A percentile compares a stretch with the other conserved stretches of the same genome.
phyloP scores from a whole-genome alignment of 2,797 vertebrate genomes.

The Fistularia tabacaria region DNA sequence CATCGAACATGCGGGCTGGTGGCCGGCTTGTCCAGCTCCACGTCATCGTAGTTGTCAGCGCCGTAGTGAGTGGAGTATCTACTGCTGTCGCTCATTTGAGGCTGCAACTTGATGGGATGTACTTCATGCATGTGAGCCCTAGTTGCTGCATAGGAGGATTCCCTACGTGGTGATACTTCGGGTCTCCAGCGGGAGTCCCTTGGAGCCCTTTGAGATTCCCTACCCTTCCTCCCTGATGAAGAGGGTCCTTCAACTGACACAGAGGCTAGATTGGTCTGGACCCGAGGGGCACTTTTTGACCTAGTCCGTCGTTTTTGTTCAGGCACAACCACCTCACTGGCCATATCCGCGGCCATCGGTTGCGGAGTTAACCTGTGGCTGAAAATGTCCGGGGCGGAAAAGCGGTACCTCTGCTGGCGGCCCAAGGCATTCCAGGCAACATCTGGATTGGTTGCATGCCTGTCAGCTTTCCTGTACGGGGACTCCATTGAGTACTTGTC shows the following conservation, averaged over 20 bases:
- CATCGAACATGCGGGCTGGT: constrained; percentile 90
- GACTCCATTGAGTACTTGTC: constrained; percentile 76
- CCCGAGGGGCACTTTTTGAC: constrained; percentile 89
- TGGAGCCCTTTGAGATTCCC: constrained; percentile 75
- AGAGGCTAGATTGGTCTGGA: constrained; percentile 79
- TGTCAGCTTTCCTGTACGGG: constrained; percentile 70
- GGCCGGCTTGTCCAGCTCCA: constrained; percentile 67
- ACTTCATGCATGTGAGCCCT: constrained; percentile 85
- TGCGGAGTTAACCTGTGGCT: constrained; percentile 71
- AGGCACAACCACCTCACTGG: constrained; percentile 59
- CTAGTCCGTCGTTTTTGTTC: constrained; percentile 84
- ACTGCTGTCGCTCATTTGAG: constrained; percentile 83
- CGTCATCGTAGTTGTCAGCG: constrained; percentile 74
- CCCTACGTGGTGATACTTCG: constrained; percentile 82
- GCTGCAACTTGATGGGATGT: constrained; percentile 92
- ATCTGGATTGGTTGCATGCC: constrained; percentile 73
- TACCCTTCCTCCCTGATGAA: constrained; percentile 76
- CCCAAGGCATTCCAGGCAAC: constrained; percentile 73
- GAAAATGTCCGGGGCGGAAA: constrained; percentile 78
- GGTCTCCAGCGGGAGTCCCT: constrained; percentile 73
- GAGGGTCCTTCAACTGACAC: constrained; percentile 76
- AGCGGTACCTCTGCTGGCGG: constrained; percentile 75
- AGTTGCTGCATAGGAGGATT: constrained; percentile 73
- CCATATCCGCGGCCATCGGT: constrained; percentile 62
- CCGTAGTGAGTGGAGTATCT: constrained; percentile 84